Evolutionary conservation across 2,888 invertebrate genomes (phyloP), one percentile per base, ranked within the genome.

Genomic region (Epistrophella euchroma): DNA sequence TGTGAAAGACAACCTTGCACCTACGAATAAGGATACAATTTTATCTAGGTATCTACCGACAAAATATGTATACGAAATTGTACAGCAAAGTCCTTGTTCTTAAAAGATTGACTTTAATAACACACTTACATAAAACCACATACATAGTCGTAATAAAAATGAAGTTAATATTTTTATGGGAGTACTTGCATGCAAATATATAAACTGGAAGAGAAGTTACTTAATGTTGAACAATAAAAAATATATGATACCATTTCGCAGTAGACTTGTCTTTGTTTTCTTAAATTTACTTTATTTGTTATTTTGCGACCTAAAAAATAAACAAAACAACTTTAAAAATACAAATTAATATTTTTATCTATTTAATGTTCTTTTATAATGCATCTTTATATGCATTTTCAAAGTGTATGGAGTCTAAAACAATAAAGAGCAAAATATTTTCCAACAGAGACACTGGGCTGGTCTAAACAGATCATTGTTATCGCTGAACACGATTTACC

Each of bases 1-100:
- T 78, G 78, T 60, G 71, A 56, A 55, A 86, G 86, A 82, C 82
- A 86, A 78, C 82, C 64, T 86, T 82, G 77, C 73, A 82, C 56
- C 52, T 72, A 75, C 52, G 52, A 52, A 37, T 22, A 17, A 4
- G n/a, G 19, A 52, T 64, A 60, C 9, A 32, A 47, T 70, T 85
- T 76, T 81, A 64, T 76, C 68, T 77, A 70, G 62, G 62, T 28
- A 25, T 25, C 2, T 43, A 35, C 47, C 56, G 25, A 66, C 15
- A 22, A 6, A 13, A n/a, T n/a, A n/a, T n/a, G n/a, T 43, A 28
- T 45, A 45, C 5, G 15, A 9, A 4, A 32, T 43, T 0, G 37
- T n/a, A 62, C 13, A 47, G 17, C 17, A 64, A 64, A 64, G 32
- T 66, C 19, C 19, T 47, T 66, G 75, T 77, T 35, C 71, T 78